Base-by-base conservation (phyloP, 1,140 invertebrate species). In the Lepidostoma basale region DNA sequence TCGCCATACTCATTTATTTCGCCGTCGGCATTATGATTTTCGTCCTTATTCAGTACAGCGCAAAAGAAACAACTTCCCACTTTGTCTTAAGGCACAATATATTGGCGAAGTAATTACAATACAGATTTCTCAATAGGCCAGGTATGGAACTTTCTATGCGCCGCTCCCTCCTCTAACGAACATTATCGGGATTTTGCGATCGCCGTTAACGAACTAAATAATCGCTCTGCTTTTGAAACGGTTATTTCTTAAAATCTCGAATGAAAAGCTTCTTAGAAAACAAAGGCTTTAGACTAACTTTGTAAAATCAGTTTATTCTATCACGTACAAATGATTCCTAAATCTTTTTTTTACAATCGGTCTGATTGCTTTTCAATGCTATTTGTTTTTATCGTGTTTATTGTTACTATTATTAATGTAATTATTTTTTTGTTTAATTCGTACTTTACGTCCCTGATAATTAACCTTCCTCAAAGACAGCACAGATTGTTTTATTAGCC, bases 31-130 rank as follows among this genome's bases (percentile, higher is more conserved):
- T 49, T 49, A 23, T 22, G 45, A 23, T 12, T 36, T 36, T 36
- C 33, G 33, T n/a, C 22, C n/a, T 26, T 30, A 44, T 62, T 62
- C 59, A 62, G 44, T 62, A 45, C 14, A 20, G 16, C 59, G 14
- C 28, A n/a, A 45, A 62, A 23, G 40, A 44, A 62, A 62, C 36
- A 59, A 20, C 40, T 44, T 40, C 39, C 39, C 22, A 16, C 45
- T 62, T 62, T 62, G 59, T 62, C 59, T 62, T 62, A 52, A 12
- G 28, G 54, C n/a, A 26, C 22, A 26, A 58, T 58, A 64, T 49
- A 62, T 62, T 25, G 16, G 18, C 20, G 45, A 23, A 49, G 28
- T 67, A 58, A 67, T 56, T 56, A 66, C 33, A 25, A 64, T 14
- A 28, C 18, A 22, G 42, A 42, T 23, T 67, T 58, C 33, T 56